Conservation (phyloP, 2,888 invertebrate species). For the Syritta pipiens region DNA sequence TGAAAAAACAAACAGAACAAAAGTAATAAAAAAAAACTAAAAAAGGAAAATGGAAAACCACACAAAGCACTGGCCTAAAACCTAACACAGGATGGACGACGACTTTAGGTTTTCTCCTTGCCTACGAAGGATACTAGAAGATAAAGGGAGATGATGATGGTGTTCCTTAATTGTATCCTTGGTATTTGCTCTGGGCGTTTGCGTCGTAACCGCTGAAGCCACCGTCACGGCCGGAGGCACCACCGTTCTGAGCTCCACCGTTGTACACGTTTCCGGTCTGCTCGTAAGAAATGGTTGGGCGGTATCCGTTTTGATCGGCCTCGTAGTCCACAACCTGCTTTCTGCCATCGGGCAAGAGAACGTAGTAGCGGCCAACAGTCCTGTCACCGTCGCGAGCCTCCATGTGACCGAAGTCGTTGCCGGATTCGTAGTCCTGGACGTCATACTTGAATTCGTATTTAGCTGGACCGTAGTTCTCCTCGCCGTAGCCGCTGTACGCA, state of each 20-base stretch:
- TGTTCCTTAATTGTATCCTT: conserved; percentile 74
- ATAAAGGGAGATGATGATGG: conserved; percentile 68
- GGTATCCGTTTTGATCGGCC: conserved; percentile 85
- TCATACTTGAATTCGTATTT: conserved; percentile 86
- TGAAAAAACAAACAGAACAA: conserved; percentile 25
- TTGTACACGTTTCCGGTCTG: conserved; percentile 79
- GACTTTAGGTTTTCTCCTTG: conserved; percentile 51
- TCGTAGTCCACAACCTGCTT: conserved; percentile 86
- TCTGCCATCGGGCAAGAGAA: conserved; percentile 84
- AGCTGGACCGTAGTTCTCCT: conserved; percentile 82
- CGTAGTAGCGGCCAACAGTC: conserved; percentile 84
- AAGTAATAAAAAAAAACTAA: conserved; percentile 30
- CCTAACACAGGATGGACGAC: conserved; percentile 56
- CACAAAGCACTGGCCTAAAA: conserved; percentile 61
- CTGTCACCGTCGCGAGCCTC: conserved; percentile 84
- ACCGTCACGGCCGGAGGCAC: conserved; percentile 63
- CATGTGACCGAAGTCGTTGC: conserved; percentile 85
- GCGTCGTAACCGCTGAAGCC: conserved; percentile 59
- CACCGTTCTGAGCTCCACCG: conserved; percentile 71
- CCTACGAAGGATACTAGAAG: conserved; percentile 71
- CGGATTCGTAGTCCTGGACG: conserved; percentile 83
- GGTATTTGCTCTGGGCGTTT: conserved; percentile 73
- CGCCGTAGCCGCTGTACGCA: conserved; percentile 71
- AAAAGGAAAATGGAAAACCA: conserved; percentile 48
- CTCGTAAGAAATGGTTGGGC: conserved; percentile 85